phyloP scores from a whole-genome alignment of 2,113 vertebrate genomes.

The Cacatua alba region DNA sequence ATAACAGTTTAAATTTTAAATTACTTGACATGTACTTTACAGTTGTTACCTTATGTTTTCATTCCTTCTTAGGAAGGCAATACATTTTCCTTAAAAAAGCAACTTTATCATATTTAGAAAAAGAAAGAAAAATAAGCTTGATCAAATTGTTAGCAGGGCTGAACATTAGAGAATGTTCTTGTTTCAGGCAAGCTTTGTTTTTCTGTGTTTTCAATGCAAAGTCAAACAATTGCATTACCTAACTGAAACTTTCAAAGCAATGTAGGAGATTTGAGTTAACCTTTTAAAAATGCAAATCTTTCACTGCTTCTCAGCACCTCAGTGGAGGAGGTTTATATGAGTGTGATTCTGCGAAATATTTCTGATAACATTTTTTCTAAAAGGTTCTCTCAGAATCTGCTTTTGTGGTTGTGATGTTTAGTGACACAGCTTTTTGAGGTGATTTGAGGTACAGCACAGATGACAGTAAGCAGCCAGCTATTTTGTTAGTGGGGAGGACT shows the following conservation, averaged over 20 bases:
- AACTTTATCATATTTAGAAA: background rate
- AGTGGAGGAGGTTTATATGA: background rate
- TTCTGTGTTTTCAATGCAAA: background rate
- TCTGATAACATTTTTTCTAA: background rate
- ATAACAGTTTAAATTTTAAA: background rate
- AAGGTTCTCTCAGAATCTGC: background rate
- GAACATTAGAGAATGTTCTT: background rate
- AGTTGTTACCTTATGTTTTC: background rate
- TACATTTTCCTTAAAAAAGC: background rate
- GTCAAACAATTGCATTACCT: background rate
- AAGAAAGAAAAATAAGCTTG: background rate
- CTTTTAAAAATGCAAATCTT: background rate
- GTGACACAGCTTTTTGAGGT: background rate
- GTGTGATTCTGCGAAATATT: background rate
- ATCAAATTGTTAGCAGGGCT: background rate
- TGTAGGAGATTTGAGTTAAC: background rate
- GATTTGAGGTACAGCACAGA: background rate
- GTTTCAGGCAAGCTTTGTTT: background rate
- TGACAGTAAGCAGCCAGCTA: background rate
- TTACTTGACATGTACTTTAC: background rate
- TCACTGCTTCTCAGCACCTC: background rate
- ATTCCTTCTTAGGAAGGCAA: background rate
- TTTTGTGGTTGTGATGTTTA: background rate
- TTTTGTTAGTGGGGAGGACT: background rate
- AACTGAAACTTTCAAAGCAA: background rate